A percentile compares a stretch with the other conserved stretches of the same genome.
phyloP scores from a whole-genome alignment of 2,797 vertebrate species.

The Gallinago stenura region DNA sequence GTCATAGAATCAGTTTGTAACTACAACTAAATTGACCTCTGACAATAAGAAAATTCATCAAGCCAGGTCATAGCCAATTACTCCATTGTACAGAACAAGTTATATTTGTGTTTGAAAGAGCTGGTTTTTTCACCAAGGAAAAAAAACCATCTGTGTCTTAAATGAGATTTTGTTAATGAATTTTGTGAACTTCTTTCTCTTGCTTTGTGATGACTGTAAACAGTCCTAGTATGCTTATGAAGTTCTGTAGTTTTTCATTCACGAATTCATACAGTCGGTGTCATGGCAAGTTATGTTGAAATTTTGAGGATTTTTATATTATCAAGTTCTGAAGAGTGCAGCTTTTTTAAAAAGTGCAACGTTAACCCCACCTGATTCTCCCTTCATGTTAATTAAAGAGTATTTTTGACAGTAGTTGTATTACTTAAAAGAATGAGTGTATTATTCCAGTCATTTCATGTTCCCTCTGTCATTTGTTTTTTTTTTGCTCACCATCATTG shows the following conservation, averaged over 20 bases:
- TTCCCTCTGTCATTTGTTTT: conserved; percentile 23
- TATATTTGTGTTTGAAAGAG: not conserved
- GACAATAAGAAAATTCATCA: not conserved
- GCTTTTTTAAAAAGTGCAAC: not conserved
- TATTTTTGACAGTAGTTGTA: not conserved
- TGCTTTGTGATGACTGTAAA: not conserved
- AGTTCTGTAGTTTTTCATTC: not conserved
- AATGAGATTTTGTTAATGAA: not conserved
- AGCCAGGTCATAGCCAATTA: not conserved
- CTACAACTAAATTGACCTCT: not conserved
- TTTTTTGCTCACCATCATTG: conserved; percentile 13
- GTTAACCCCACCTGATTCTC: not conserved
- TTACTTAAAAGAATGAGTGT: not conserved
- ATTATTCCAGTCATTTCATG: not conserved
- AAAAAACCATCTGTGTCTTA: not conserved
- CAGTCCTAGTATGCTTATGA: not conserved
- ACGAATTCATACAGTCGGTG: not conserved
- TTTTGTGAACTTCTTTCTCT: not conserved
- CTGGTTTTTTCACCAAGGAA: not conserved
- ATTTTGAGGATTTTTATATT: not conserved
- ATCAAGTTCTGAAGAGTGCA: not conserved
- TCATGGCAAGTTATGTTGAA: not conserved
- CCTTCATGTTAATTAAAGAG: not conserved
- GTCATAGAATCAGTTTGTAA: not conserved
- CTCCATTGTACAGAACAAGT: not conserved